Base-by-base conservation (phyloP, 2,113 vertebrate species). In the Antigone vipio region DNA sequence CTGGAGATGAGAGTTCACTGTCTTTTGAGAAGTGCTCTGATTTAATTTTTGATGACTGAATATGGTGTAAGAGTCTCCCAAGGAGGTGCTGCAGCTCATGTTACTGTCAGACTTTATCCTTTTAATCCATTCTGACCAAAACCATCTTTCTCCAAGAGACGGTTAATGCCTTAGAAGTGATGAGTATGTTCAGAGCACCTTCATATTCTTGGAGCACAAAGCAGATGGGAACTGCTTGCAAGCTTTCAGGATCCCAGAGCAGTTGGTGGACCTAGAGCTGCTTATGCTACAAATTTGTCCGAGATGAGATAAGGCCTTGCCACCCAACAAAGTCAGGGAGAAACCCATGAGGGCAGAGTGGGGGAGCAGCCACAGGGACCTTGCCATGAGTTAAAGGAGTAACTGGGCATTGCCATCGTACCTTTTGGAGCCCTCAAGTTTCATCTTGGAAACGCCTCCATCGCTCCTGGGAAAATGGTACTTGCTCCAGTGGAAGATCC, bases 281-380 rank as follows among this genome's bases (percentile, higher is more conserved):
- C 45, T 44, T 0, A 0, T 4, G 45, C 52, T 78, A 32, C 17
- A 8, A 30, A 30, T 23, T 27, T 6, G 0, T 3, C 53, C 17
- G 73, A 47, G 44, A 23, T 42, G 66, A 59, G 42, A 14, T 26
- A 44, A n/a, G 67, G 35, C 10, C 30, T 32, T 47, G 35, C 9
- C 30, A 38, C 17, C 35, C 59, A 16, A 9, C 9, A 2, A 18
- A 23, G 53, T 8, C 29, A 35, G 24, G 62, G 55, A 73, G 55
- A 73, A 79, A 14, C 8, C 24, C 18, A 42, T 32, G 67, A 6
- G 27, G 22, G 17, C 53, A 45, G 12, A 45, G 42, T 13, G 4
- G 15, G 15, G 19, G 22, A 64, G 69, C 50, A 74, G 62, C 49
- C 27, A 47, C 74, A 27, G 55, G 21, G 64, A 38, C 34, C 47